These are phyloP conservation scores for Spea bombifrons DNA, from an alignment of 2,113 vertebrate genomes.

Conservation along the genomic window DNA sequence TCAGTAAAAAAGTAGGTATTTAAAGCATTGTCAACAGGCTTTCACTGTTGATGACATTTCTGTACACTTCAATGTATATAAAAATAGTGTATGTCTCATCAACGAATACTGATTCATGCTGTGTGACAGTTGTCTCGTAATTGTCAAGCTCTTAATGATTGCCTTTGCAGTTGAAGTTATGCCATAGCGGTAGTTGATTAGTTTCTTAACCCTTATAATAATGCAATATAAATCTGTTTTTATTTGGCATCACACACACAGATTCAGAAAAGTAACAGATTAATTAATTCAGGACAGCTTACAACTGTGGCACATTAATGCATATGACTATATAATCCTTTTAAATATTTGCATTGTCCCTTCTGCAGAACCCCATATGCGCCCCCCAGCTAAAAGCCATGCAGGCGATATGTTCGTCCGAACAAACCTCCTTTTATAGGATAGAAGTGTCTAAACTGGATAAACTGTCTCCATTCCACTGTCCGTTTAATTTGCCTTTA, in stretches of 20 bases:
- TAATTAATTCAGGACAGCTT: no score
- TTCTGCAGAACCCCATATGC: no score
- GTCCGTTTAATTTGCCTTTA: no score
- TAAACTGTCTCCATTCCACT: no score
- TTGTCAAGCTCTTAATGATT: constrained; percentile 38
- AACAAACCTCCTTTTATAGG: no score
- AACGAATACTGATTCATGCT: constrained; percentile 18
- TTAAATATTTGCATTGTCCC: no score
- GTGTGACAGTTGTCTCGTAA: constrained; percentile 38
- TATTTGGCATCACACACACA: not conserved
- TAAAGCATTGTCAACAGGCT: not conserved
- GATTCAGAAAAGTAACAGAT: no score
- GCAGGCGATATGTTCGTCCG: no score
- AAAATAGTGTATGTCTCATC: constrained; percentile 37
- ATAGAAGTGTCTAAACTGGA: no score
- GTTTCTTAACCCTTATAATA: constrained; percentile 12
- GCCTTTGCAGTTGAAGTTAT: not conserved
- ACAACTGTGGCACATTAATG: no score
- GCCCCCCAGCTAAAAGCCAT: no score
- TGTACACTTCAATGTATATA: constrained; percentile 32
- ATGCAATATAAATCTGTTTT: not conserved
- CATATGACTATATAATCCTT: no score
- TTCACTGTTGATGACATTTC: constrained; percentile 3
- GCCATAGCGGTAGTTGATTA: not conserved
- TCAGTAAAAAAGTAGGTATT: constrained; percentile 8